Evolutionary conservation across 2,888 invertebrate species (phyloP).

Genomic region (Eupeodes latifasciatus): DNA sequence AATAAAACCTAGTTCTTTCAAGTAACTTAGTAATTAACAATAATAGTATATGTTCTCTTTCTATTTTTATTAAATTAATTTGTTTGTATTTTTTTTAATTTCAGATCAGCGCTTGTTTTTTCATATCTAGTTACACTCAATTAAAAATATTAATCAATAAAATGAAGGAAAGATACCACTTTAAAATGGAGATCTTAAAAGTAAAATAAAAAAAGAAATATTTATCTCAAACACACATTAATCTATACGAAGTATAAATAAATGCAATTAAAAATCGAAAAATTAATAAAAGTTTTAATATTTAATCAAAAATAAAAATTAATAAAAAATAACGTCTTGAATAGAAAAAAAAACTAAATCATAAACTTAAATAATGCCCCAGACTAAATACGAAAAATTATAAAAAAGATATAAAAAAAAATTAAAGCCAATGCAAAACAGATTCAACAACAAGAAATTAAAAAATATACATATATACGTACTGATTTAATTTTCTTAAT

Average conservation of each 20-base stretch:
- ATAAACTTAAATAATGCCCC: constrained; percentile 68
- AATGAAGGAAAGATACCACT: constrained; percentile 61
- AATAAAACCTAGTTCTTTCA: too few species aligned
- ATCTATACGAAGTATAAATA: constrained; percentile 65
- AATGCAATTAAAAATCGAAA: constrained; percentile 57
- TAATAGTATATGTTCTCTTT: background rate
- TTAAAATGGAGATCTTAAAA: constrained; percentile 66
- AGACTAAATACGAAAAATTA: constrained; percentile 58
- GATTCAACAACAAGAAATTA: constrained; percentile 45
- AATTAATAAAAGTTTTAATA: constrained; percentile 53
- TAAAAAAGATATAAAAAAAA: constrained; percentile 32
- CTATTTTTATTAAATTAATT: constrained; percentile 18
- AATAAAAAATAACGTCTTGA: constrained; percentile 56
- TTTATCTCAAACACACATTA: constrained; percentile 68
- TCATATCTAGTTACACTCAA: constrained; percentile 52
- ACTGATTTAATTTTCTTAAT: constrained; percentile 74
- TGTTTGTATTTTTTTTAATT: constrained; percentile 55
- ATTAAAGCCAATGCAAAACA: constrained; percentile 32
- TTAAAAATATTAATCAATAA: constrained; percentile 23
- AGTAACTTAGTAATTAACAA: background rate
- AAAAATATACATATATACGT: constrained; percentile 63
- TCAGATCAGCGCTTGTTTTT: constrained; percentile 70
- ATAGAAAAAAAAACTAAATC: constrained; percentile 56
- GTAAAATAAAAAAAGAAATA: constrained; percentile 69
- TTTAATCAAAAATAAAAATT: constrained; percentile 51